A percentile compares a stretch with the other conserved stretches of the same genome.
Evolutionary conservation across 1,140 invertebrate species (phyloP).

Genomic region (Pararge aegeria): DNA sequence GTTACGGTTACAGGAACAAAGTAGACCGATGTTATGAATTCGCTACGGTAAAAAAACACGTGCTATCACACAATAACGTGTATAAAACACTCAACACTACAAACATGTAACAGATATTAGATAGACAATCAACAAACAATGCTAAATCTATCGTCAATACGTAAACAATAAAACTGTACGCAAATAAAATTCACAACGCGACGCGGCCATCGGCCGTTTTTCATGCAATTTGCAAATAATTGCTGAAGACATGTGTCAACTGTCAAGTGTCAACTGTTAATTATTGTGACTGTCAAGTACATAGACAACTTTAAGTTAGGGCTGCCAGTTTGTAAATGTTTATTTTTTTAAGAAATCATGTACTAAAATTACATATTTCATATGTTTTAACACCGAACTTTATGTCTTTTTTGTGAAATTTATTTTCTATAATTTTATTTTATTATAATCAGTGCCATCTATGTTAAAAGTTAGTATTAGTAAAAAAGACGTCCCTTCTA

Average conservation of each 20-base stretch:
- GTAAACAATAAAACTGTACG: constrained; percentile 55
- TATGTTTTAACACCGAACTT: no score
- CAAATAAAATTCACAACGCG: constrained; percentile 69
- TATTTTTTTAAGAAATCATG: no score
- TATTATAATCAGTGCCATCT: no score
- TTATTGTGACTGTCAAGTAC: not conserved
- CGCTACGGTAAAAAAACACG: constrained; percentile 48
- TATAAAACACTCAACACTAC: constrained; percentile 53
- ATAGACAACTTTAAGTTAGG: no score
- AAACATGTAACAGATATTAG: constrained; percentile 44
- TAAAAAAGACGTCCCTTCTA: no score
- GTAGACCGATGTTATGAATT: constrained; percentile 55
- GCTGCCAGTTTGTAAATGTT: no score
- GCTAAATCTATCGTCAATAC: constrained; percentile 49
- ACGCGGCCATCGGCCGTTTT: constrained; percentile 54
- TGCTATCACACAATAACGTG: constrained; percentile 43
- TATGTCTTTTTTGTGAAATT: no score
- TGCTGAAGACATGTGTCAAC: not conserved
- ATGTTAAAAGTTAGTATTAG: no score
- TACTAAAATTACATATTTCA: no score
- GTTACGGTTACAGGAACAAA: constrained; percentile 71
- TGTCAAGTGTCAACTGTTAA: not conserved
- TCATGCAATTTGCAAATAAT: constrained; percentile 20
- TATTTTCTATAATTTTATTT: no score
- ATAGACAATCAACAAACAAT: constrained; percentile 44